A percentile compares a stretch with the other conserved stretches of the same genome.
phyloP scores from a whole-genome alignment of 2,888 invertebrate genomes.

The Digitonthophagus gazella region DNA sequence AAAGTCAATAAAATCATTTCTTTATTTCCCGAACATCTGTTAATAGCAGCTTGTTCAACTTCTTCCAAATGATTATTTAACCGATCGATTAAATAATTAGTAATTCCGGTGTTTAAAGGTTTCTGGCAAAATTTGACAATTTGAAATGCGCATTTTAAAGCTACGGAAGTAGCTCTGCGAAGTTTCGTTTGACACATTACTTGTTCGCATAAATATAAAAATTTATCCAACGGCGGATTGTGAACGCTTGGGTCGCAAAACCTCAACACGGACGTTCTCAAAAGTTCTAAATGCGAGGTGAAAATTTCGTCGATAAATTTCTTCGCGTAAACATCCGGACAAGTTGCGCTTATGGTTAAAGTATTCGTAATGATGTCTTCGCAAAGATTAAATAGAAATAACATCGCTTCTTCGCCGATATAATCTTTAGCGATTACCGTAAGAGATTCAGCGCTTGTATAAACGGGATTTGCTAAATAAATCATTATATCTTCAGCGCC shows the following conservation, averaged over 20 bases:
- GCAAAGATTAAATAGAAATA: no score
- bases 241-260: no score
- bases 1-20: slow-evolving; percentile 7
- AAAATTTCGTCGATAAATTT: neutral
- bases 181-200: neutral
- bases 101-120: no score
- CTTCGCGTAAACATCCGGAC: neutral
- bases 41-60: neutral
- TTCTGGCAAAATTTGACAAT: neutral
- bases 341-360: no score
- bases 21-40: slow-evolving; percentile 1
- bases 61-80: neutral
- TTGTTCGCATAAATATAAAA: neutral
- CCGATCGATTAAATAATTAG: neutral
- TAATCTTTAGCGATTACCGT: neutral
- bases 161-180: neutral
- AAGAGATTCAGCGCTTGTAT: neutral
- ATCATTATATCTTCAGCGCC: neutral
- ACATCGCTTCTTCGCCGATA: no score
- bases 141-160: neutral
- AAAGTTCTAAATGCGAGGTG: no score
- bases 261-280: no score
- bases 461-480: neutral
- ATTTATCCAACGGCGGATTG: no score
- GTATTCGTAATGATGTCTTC: no score